A percentile compares a stretch with the other conserved stretches of the same genome.
These are phyloP conservation scores for Drosophila funebris DNA, from an alignment of 1,140 invertebrate genomes.

Conservation along the genomic window DNA sequence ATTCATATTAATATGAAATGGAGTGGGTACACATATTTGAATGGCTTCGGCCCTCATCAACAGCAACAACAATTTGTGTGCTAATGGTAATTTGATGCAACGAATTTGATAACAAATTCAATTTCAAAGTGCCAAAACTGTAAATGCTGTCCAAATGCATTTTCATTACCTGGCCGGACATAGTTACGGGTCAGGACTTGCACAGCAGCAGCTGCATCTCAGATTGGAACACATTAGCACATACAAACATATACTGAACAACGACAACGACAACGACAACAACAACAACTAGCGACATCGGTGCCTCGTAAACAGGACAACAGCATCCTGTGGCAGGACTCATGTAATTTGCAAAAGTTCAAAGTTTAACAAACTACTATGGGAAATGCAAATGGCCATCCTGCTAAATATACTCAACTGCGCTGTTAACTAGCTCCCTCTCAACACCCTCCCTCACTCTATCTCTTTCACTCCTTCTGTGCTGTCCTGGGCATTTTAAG, in stretches of 20 bases:
- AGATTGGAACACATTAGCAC: slow-evolving; percentile 67
- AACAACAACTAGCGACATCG: background rate
- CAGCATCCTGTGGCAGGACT: slow-evolving; percentile 71
- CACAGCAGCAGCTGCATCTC: slow-evolving; percentile 48
- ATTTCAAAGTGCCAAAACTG: slow-evolving; percentile 70
- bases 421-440: background rate
- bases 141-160: slow-evolving; percentile 53
- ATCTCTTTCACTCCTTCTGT: background rate
- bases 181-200: slow-evolving; percentile 4
- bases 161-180: slow-evolving; percentile 42
- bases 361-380: slow-evolving; percentile 78
- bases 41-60: background rate
- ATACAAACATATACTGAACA: slow-evolving; percentile 42
- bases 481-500: background rate
- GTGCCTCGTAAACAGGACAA: slow-evolving; percentile 49
- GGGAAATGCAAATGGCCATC: slow-evolving; percentile 69
- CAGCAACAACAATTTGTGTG: slow-evolving; percentile 32
- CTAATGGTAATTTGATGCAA: slow-evolving; percentile 72
- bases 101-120: slow-evolving; percentile 80
- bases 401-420: slow-evolving; percentile 51
- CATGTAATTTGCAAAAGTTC: slow-evolving; percentile 80
- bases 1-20: background rate
- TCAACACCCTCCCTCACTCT: background rate
- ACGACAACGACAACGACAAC: background rate
- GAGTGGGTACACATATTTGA: background rate